A percentile compares a stretch with the other conserved stretches of the same genome.
These are phyloP conservation scores for Doryteuthis pealeii DNA, from an alignment of 1,140 invertebrate species.

Conservation along the genomic window DNA sequence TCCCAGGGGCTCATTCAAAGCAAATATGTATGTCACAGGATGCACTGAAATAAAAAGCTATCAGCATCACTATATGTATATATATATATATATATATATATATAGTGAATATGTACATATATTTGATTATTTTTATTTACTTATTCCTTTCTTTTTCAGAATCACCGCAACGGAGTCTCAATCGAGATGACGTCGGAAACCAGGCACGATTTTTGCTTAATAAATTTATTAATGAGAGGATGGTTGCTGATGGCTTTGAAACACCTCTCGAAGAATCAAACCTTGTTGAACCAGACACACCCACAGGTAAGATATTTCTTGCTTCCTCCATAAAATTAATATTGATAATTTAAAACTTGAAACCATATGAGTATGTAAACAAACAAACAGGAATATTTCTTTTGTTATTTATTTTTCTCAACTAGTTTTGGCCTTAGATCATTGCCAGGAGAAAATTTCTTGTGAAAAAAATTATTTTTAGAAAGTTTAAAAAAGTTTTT, in stretches of 20 bases:
- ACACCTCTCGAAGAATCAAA: constrained; percentile 37
- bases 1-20: no score
- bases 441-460: no score
- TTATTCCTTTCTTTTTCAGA: background rate
- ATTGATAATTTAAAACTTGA: background rate
- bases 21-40: no score
- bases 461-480: no score
- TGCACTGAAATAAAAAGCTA: no score
- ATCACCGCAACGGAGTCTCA: constrained; percentile 22
- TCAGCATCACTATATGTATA: no score
- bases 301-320: constrained; percentile 38
- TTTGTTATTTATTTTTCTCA: no score
- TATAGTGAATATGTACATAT: no score
- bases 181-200: constrained; percentile 47
- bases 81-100: no score
- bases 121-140: no score
- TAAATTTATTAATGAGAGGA: constrained; percentile 48
- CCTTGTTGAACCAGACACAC: constrained; percentile 50
- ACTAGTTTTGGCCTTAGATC: no score
- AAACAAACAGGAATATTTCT: background rate
- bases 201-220: constrained; percentile 48
- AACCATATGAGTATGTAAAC: background rate
- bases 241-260: constrained; percentile 36
- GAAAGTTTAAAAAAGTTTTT: no score
- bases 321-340: background rate